Conservation (phyloP, 2,888 invertebrate species). For the Periphyllus acericola region DNA sequence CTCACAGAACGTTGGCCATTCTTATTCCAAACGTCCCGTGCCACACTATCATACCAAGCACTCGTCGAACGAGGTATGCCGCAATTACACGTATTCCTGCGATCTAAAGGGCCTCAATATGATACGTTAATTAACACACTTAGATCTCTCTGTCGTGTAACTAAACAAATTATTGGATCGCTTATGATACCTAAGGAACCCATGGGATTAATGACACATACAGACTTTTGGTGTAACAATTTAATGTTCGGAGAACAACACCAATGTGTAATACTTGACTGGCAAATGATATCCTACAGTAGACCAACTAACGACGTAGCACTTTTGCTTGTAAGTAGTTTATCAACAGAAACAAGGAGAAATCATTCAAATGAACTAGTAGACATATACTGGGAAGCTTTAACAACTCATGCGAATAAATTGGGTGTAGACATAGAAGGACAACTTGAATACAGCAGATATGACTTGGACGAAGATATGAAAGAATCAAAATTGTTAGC, state of each 20-base stretch:
- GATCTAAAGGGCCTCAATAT: conserved; percentile 69
- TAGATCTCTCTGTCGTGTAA: conserved; percentile 73
- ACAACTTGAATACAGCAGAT: conserved; percentile 70
- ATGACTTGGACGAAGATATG: conserved; percentile 71
- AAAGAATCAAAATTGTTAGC: conserved; percentile 78
- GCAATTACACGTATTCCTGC: conserved; percentile 74
- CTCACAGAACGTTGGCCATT: conserved; percentile 74
- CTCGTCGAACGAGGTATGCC: conserved; percentile 81
- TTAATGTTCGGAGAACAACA: conserved; percentile 73
- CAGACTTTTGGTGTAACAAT: conserved; percentile 87
- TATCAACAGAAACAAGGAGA: conserved; percentile 77
- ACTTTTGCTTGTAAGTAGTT: conserved; percentile 75
- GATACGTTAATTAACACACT: conserved; percentile 74
- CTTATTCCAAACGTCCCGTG: conserved; percentile 80
- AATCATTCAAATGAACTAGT: conserved; percentile 74
- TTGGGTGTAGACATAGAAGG: conserved; percentile 74
- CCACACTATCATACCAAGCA: conserved; percentile 83
- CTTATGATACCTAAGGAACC: conserved; percentile 79
- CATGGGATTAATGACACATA: conserved; percentile 80
- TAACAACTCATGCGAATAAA: conserved; percentile 73
- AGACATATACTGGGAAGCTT: conserved; percentile 76
- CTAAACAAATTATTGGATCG: conserved; percentile 78
- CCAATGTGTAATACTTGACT: conserved; percentile 79
- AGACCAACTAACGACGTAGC: conserved; percentile 83
- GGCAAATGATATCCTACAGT: conserved; percentile 78